phyloP scores from a whole-genome alignment of 2,797 vertebrate species.

The Triplophysa yarkandensis region DNA sequence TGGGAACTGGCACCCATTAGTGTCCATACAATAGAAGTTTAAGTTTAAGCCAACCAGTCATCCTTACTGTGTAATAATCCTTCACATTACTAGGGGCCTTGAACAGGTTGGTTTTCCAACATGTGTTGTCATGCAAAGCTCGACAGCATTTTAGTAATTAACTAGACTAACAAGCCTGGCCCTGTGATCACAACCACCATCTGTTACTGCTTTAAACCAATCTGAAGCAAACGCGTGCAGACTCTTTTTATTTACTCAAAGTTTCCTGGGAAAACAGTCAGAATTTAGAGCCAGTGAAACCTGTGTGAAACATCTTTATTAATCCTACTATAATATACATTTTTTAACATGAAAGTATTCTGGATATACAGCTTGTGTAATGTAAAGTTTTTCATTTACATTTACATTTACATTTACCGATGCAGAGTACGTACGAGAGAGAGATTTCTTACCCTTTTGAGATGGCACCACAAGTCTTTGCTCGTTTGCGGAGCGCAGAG shows the following conservation, averaged over 20 bases:
- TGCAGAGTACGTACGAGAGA: no score
- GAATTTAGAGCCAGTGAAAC: neutral
- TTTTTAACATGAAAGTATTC: neutral
- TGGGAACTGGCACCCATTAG: no score
- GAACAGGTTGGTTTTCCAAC: conserved; percentile 15
- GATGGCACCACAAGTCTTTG: no score
- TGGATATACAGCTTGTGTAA: neutral
- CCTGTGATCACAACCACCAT: conserved; percentile 16
- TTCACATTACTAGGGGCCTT: conserved; percentile 1
- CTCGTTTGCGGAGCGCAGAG: no score
- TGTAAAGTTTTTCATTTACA: no score
- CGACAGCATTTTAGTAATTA: conserved; percentile 6
- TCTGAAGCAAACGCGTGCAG: neutral
- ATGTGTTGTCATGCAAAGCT: conserved; percentile 27
- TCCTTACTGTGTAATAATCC: neutral
- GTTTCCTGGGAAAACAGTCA: conserved; percentile 27
- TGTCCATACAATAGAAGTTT: no score
- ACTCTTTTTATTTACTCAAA: conserved; percentile 3
- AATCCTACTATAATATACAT: neutral
- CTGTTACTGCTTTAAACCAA: conserved; percentile 25
- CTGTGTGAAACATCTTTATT: conserved; percentile 6
- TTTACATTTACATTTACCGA: no score
- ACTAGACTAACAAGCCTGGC: neutral
- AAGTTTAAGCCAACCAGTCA: neutral
- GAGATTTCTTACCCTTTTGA: no score